phyloP scores from a whole-genome alignment of 2,113 vertebrate species.

The Zosterops pallidus region DNA sequence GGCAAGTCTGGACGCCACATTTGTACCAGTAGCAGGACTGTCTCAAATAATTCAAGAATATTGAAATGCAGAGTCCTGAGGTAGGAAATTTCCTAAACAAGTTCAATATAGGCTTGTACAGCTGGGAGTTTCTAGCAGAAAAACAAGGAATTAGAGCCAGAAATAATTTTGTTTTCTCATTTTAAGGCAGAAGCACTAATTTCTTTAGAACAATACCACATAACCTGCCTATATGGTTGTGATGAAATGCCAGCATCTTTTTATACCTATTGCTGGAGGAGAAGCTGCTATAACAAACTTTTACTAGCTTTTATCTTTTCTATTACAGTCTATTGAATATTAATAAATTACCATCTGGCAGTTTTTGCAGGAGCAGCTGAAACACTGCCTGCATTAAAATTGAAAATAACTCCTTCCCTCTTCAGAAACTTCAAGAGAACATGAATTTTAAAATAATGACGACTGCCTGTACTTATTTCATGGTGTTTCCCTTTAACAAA shows the following conservation, averaged over 20 bases:
- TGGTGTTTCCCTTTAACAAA: constrained; percentile 32
- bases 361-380: background rate
- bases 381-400: constrained; percentile 7
- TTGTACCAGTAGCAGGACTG: background rate
- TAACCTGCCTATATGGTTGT: background rate
- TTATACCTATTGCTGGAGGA: constrained; percentile 5
- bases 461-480: background rate
- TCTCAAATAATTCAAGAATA: background rate
- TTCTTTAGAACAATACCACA: background rate
- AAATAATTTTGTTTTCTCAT: background rate
- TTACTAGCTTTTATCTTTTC: constrained; percentile 10
- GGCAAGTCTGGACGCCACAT: background rate
- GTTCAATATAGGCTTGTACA: background rate
- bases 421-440: background rate
- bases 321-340: constrained; percentile 21
- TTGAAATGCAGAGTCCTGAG: background rate
- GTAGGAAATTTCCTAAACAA: background rate
- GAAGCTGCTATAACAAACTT: background rate
- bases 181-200: background rate
- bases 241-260: background rate
- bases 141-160: background rate
- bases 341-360: constrained; percentile 39
- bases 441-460: background rate
- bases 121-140: background rate
- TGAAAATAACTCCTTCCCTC: constrained; percentile 11